Conservation (phyloP, 2,797 vertebrate genomes). For the Hyperoplus immaculatus region DNA sequence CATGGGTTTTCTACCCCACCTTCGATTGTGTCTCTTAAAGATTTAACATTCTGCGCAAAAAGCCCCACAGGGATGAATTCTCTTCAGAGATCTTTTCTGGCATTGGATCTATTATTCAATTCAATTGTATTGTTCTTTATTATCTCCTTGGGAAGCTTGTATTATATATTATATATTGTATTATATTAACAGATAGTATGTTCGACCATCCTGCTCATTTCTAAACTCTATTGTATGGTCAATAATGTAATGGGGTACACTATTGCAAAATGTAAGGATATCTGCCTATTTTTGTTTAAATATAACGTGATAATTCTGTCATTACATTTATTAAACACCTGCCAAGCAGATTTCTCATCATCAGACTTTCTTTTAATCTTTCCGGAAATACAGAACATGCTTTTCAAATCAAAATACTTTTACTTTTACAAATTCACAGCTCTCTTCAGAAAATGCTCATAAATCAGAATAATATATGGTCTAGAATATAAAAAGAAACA, state of each 20-base stretch:
- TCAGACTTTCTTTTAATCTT: background rate
- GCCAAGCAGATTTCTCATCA: background rate
- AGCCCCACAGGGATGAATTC: too few species aligned
- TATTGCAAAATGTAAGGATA: background rate
- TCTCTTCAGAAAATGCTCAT: background rate
- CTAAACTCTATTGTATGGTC: background rate
- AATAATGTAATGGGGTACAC: too few species aligned
- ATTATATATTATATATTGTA: too few species aligned
- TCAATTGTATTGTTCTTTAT: too few species aligned
- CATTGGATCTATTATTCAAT: too few species aligned
- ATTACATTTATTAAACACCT: background rate
- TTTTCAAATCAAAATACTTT: background rate
- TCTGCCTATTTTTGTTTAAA: background rate
- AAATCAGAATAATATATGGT: conserved; percentile 5
- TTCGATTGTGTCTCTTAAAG: too few species aligned
- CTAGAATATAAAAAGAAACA: conserved; percentile 6
- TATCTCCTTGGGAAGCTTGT: too few species aligned
- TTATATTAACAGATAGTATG: too few species aligned
- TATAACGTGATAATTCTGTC: background rate
- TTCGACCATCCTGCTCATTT: background rate
- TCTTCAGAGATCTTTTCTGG: too few species aligned
- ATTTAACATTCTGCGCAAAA: too few species aligned
- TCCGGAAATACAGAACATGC: background rate
- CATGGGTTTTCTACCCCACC: too few species aligned
- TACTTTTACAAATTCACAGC: conserved; percentile 8